A percentile compares a stretch with the other conserved stretches of the same genome.
Conservation (phyloP, 2,113 vertebrate genomes). For the Crotalus horridus region DNA sequence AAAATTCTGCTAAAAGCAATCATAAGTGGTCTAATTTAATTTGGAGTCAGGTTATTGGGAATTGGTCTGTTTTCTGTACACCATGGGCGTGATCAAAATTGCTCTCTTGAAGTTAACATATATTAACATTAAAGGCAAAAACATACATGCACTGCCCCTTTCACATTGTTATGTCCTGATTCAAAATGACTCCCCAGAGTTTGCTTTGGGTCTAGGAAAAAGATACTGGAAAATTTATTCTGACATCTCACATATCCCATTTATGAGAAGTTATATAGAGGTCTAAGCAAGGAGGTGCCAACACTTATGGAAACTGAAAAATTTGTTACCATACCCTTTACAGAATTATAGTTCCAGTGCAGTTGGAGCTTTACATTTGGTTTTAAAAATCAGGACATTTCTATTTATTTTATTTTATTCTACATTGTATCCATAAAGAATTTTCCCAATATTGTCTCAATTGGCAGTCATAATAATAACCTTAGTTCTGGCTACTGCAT, state of each 20-base stretch:
- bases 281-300: neutral
- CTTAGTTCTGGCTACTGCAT: conserved; percentile 32
- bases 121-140: neutral
- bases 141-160: neutral
- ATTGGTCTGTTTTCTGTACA: neutral
- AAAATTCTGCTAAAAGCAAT: neutral
- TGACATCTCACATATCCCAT: neutral
- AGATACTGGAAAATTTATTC: neutral
- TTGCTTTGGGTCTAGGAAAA: neutral
- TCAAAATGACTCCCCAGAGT: neutral
- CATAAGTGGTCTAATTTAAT: neutral
- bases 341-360: neutral
- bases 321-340: neutral
- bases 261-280: neutral
- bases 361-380: neutral
- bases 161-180: neutral
- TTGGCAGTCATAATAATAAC: conserved; percentile 39
- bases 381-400: neutral
- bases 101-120: neutral
- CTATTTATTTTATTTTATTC: conserved; percentile 12
- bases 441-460: conserved; percentile 41
- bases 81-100: no score
- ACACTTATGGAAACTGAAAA: neutral
- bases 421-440: conserved; percentile 21
- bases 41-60: neutral